phyloP scores from a whole-genome alignment of 2,797 vertebrate species.

The Melanotaenia maccullochi region DNA sequence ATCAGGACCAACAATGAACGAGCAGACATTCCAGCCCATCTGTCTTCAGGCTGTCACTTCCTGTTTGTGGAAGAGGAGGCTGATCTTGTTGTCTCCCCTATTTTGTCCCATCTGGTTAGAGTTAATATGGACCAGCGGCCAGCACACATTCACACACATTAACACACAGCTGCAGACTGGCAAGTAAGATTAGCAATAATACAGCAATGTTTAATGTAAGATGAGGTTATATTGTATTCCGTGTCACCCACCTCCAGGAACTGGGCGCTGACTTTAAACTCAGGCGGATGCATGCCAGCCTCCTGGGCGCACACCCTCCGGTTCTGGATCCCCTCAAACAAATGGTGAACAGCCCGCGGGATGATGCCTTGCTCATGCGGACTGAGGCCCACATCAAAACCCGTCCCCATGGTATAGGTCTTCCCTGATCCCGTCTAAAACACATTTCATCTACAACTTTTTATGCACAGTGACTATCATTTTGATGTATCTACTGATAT shows the following conservation, averaged over 20 bases:
- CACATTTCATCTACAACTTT: constrained; percentile 8
- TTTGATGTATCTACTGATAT: not conserved
- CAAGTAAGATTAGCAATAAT: constrained; percentile 4
- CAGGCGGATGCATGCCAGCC: constrained; percentile 81
- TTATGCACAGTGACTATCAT: not conserved
- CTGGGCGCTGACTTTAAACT: constrained; percentile 98
- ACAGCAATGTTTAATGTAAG: not conserved
- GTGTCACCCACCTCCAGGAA: constrained; percentile 90
- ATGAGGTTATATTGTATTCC: not conserved
- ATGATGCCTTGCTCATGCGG: constrained; percentile 93
- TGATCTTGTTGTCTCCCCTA: constrained; percentile 36
- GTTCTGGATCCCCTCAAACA: constrained; percentile 90
- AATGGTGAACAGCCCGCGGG: constrained; percentile 91
- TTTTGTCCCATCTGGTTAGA: constrained; percentile 67
- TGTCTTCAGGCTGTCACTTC: constrained; percentile 70
- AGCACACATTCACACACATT: constrained; percentile 6
- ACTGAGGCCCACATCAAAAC: constrained; percentile 86
- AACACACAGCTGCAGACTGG: not conserved
- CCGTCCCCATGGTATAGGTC: constrained; percentile 97
- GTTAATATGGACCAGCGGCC: constrained; percentile 43
- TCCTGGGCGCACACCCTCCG: constrained; percentile 81
- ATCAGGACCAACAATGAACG: constrained; percentile 67
- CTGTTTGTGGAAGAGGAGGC: constrained; percentile 59
- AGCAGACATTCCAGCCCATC: constrained; percentile 62
- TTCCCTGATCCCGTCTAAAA: constrained; percentile 83